phyloP scores from a whole-genome alignment of 2,797 vertebrate species.

The Coregonus ussuriensis region DNA sequence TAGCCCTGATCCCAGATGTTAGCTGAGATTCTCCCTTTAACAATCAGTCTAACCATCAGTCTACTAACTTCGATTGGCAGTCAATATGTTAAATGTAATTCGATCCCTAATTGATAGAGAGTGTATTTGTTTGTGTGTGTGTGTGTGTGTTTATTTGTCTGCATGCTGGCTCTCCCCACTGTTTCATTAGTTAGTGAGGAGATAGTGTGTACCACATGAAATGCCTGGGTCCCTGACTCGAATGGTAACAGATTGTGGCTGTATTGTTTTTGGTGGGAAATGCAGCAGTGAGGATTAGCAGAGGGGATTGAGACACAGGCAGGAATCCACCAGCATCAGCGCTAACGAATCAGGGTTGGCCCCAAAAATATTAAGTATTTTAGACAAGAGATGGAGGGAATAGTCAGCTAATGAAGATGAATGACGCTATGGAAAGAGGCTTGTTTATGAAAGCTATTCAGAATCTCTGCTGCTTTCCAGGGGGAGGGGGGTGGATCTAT shows the following conservation, averaged over 20 bases:
- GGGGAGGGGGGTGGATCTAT: not conserved
- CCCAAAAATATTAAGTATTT: constrained; percentile 49
- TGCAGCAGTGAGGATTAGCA: constrained; percentile 41
- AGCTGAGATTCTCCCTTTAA: not conserved
- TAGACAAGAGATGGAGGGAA: constrained; percentile 50
- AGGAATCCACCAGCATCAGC: constrained; percentile 18
- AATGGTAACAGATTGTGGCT: constrained; percentile 52
- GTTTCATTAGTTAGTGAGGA: constrained; percentile 27
- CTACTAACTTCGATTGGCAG: not conserved
- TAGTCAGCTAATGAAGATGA: constrained; percentile 61
- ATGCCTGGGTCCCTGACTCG: constrained; percentile 26
- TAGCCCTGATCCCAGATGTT: not conserved
- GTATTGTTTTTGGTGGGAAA: constrained; percentile 54
- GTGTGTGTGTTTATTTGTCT: constrained; percentile 8
- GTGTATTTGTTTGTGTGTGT: not conserved
- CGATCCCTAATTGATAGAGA: too few species aligned
- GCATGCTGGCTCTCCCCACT: constrained; percentile 26
- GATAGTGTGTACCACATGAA: constrained; percentile 9
- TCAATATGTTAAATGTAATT: not conserved
- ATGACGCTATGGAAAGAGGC: constrained; percentile 35
- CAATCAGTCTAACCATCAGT: not conserved
- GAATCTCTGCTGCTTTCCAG: not conserved
- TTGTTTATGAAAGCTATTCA: not conserved
- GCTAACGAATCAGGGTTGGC: constrained; percentile 43
- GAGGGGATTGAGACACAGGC: constrained; percentile 9